phyloP scores from a whole-genome alignment of 1,140 invertebrate species.

The Portunus trituberculatus region DNA sequence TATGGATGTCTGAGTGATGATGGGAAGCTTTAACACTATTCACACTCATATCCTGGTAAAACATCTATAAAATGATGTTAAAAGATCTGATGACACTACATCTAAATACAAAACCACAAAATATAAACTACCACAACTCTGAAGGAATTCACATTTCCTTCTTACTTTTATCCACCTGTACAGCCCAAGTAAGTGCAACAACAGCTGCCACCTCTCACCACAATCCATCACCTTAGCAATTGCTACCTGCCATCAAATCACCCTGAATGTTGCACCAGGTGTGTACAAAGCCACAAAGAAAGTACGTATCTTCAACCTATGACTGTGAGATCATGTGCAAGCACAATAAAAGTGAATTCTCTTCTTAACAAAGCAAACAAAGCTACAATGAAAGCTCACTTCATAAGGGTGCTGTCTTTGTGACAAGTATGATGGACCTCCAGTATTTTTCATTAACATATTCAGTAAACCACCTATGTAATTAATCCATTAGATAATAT shows the following conservation, averaged over 20 bases:
- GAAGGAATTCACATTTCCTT: no score
- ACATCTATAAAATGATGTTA: background rate
- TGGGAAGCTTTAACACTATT: no score
- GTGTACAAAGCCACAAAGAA: background rate
- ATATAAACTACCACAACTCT: background rate
- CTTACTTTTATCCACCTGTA: no score
- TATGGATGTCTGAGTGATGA: no score
- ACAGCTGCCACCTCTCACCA: background rate
- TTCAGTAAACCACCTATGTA: background rate
- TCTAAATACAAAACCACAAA: background rate
- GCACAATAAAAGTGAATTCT: background rate
- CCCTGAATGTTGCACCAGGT: background rate
- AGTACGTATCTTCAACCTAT: background rate
- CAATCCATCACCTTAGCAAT: background rate
- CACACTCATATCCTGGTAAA: background rate
- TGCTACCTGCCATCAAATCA: background rate
- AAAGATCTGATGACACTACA: background rate
- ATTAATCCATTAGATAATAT: background rate
- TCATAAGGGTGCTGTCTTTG: background rate
- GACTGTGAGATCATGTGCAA: background rate
- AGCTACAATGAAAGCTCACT: background rate
- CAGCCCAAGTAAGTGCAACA: background rate
- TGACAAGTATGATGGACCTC: background rate
- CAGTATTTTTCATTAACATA: background rate
- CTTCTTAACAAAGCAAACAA: background rate